Evolutionary conservation across 2,888 invertebrate genomes (phyloP), one percentile per base, ranked within the genome.

Genomic region (Patella caerulea): DNA sequence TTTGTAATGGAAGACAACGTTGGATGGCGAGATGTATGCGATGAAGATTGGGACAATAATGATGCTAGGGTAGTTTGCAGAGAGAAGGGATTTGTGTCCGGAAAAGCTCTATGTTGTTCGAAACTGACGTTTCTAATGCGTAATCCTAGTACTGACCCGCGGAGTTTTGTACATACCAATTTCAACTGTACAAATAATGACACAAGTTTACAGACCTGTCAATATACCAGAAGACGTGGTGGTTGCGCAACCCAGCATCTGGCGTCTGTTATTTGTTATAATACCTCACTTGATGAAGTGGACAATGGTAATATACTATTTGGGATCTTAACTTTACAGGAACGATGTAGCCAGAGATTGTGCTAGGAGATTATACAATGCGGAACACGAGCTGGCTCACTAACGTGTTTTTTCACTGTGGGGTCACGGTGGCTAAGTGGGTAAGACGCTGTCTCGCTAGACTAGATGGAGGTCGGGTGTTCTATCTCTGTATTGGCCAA

Each of bases 1-100:
- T 9, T 45, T 7, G 45, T 45, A 45, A 45, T 45, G 45, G 45
- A 45, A 45, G 45, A 45, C 9, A 19, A 24, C 24, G 3, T 3
- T 19, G 65, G 65, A 4, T 65, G 65, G 65, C 3, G 7, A 65
- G 11, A 24, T 19, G 85, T 86, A 14, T 86, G 86, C 78, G 86
- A 86, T 76, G 82, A 82, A 11, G 83, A 85, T 78, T 86, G 86
- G 86, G 82, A 86, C 72, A 82, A 86, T 59, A 81, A 73, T 7
- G 81, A 83, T 12, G 86, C 86, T 4, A 75, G 78, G 45, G 85
- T 86, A 12, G 83, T 83, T 0, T 87, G 87, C 76, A 77, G 74
- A 71, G 81, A 85, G 70, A 76, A 83, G 34, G 84, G 85, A n/a
- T 87, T 92, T 95, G 95, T 14, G 91, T 94, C 77, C 1, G 87